phyloP scores from a whole-genome alignment of 1,140 invertebrate species.

The Gryon sp. region DNA sequence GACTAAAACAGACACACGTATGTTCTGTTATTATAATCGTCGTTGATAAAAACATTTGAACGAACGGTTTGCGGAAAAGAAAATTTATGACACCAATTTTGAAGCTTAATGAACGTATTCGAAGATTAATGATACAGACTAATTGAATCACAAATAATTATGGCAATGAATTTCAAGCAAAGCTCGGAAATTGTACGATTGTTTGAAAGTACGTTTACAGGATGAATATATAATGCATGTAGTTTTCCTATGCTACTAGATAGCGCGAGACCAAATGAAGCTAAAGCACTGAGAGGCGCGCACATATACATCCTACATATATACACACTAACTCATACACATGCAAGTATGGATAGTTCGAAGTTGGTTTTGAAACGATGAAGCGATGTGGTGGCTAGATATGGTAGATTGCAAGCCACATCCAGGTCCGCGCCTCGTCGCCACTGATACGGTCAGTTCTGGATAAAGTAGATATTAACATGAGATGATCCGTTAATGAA shows the following conservation, averaged over 20 bases:
- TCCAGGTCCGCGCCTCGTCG: constrained; percentile 59
- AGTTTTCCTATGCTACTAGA: constrained; percentile 51
- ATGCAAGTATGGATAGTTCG: constrained; percentile 33
- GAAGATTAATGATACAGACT: constrained; percentile 39
- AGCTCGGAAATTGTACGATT: constrained; percentile 59
- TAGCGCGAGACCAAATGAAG: constrained; percentile 47
- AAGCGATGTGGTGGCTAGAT: constrained; percentile 55
- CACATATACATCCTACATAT: constrained; percentile 13
- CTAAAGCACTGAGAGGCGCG: constrained; percentile 31
- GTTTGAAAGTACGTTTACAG: constrained; percentile 62
- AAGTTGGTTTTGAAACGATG: constrained; percentile 52
- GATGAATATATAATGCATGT: constrained; percentile 62
- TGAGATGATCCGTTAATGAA: constrained; percentile 81
- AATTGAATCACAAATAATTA: constrained; percentile 57
- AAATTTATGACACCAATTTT: constrained; percentile 13
- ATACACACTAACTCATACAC: neutral
- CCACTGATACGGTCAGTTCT: constrained; percentile 66
- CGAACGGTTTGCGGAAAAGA: neutral
- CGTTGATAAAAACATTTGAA: too few relatives aligned
- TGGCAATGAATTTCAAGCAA: constrained; percentile 53
- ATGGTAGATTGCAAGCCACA: constrained; percentile 61
- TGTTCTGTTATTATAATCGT: too few relatives aligned
- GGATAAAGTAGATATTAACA: constrained; percentile 81
- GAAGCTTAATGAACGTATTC: constrained; percentile 29
- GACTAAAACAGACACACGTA: too few relatives aligned